Conservation (phyloP, 2,113 vertebrate genomes). For the Odobenus rosmarus region DNA sequence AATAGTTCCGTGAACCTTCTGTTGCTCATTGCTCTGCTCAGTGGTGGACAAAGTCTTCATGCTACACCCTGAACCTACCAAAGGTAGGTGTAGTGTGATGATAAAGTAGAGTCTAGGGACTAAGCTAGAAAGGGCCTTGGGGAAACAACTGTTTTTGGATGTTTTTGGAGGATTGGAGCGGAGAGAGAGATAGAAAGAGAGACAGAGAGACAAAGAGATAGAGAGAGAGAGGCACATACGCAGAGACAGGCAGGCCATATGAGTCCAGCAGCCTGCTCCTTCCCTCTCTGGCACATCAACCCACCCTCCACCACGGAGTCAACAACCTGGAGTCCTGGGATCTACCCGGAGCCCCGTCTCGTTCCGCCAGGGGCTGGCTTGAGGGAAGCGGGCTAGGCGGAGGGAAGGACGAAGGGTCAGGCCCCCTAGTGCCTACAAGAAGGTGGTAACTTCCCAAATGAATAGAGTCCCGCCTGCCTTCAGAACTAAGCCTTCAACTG, state of each 20-base stretch:
- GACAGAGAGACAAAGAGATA: not conserved
- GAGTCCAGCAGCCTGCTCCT: not conserved
- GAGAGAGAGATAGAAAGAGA: not conserved
- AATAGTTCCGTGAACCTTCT: not conserved
- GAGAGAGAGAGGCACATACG: not conserved
- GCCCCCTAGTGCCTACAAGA: no score
- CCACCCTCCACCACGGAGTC: not conserved
- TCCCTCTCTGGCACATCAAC: not conserved
- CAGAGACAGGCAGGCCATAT: not conserved
- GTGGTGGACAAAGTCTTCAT: not conserved
- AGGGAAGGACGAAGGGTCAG: no score
- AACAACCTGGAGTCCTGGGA: not conserved
- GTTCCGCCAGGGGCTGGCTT: no score
- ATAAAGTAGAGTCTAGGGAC: not conserved
- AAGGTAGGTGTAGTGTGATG: no score
- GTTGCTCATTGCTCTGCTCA: no score
- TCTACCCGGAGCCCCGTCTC: no score
- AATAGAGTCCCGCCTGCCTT: no score
- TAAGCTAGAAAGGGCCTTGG: no score
- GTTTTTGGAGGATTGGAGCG: not conserved
- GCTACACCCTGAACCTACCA: not conserved
- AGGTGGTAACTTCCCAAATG: no score
- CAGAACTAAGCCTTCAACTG: not conserved
- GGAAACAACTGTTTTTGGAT: not conserved
- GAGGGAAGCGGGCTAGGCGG: fast-evolving